Evolutionary conservation across 2,888 invertebrate species (phyloP), one percentile per base, ranked within the genome.

Genomic region (Plusia festucae): DNA sequence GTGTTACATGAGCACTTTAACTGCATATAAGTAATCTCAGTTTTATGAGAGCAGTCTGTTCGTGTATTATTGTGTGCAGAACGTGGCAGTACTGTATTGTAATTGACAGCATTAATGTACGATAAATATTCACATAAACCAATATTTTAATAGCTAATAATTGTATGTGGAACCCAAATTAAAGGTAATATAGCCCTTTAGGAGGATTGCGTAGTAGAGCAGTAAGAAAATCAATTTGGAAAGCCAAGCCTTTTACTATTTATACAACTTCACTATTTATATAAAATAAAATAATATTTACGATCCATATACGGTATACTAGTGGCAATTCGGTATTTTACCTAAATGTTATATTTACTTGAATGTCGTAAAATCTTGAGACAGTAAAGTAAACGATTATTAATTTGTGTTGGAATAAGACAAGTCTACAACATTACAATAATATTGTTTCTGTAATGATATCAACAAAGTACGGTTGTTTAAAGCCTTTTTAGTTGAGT

Each of bases 281-380:
- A 32, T 65, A 61, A 65, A 51, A 61, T 66, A 54, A 62, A 52
- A 51, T 53, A 62, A 75, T 70, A 65, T 73, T 70, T 75, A 73
- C 60, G 62, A 58, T 13, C 20, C 15, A 57, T 49, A 52, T 18
- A 20, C 18, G 32, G 27, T 53, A 62, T 66, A 61, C 46, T 34
- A 24, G 53, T 7, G 46, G 61, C 40, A 16, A 46, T 62, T 52
- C 16, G 8, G 57, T 44, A 66, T 8, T 66, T 70, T 70, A 75
- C 16, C 44, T 51, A 2, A 59, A 49, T 24, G 32, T 24, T n/a
- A 55, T 59, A 65, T 65, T 55, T 20, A 27, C 53, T 30, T 49
- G n/a, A 22, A 49, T 73, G 46, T 55, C 6, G 9, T 63, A 40
- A 55, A 58, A 71, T 20, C 27, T 24, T 44, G 44, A 70, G n/a